Percentiles rank a stretch among this genome's conserved stretches.
phyloP scores from a whole-genome alignment of 2,888 invertebrate species.

The Leptodirus hochenwartii region DNA sequence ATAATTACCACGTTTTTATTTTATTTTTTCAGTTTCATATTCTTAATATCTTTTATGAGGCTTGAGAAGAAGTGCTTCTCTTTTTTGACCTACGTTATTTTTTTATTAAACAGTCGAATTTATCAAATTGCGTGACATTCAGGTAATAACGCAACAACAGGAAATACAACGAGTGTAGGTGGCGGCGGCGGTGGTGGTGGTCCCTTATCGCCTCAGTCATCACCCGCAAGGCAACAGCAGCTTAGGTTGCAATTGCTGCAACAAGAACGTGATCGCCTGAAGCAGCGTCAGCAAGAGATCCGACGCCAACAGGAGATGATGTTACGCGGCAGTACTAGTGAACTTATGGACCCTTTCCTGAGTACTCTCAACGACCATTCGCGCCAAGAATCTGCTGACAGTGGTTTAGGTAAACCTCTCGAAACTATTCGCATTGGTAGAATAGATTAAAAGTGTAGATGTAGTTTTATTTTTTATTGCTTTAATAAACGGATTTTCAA shows the following conservation, averaged over 20 bases:
- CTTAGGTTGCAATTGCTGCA: conserved; percentile 67
- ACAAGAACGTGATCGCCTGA: conserved; percentile 74
- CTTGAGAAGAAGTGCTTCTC: no score
- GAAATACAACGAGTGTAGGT: no score
- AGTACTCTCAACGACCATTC: conserved; percentile 75
- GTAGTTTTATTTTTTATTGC: neutral
- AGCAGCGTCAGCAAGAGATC: conserved; percentile 79
- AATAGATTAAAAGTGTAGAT: neutral
- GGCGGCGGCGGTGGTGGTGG: conserved; percentile 13
- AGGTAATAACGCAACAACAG: no score
- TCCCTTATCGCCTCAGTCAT: conserved; percentile 32
- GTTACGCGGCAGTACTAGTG: conserved; percentile 50
- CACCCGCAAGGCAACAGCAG: conserved; percentile 52
- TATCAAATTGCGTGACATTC: no score
- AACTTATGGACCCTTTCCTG: conserved; percentile 60
- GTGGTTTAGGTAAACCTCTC: conserved; percentile 53
- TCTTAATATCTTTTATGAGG: no score
- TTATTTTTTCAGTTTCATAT: no score
- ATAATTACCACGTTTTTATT: no score
- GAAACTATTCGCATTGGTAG: no score
- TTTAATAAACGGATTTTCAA: neutral
- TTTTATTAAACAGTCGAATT: no score
- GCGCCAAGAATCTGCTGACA: conserved; percentile 87
- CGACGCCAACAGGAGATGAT: conserved; percentile 66
- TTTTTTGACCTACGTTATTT: no score